Base-by-base conservation (phyloP, 2,888 invertebrate genomes). In the Conchocele bisecta region DNA sequence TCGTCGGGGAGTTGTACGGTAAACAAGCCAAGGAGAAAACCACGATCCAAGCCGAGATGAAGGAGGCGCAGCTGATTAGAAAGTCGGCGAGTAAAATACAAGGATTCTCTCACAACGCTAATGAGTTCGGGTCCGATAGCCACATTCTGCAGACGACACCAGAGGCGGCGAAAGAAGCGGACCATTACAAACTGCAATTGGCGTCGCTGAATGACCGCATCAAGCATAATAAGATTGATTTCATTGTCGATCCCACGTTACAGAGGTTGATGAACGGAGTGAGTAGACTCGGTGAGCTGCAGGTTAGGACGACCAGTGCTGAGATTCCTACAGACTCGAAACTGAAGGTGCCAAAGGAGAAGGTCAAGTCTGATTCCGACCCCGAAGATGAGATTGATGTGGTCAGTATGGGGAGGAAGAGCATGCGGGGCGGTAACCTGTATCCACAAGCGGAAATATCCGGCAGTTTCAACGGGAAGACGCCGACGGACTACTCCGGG, bases 41-140 rank as follows among this genome's bases (percentile, higher is more conserved):
- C 1, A 63, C 50, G 9, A 61, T 79, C 15, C 66, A 69, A 24
- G 22, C 57, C 0, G 75, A 81, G 13, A 73, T 76, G 11, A 68
- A 70, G 42, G 79, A 79, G 33, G 72, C 71, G 2, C 76, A 81
- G 37, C 46, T 73, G n/a, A 44, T 79, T 5, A 58, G 69, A 28
- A 79, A 78, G 35, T 74, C 79, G 2, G 56, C 76, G 15, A 53
- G 71, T 13, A 79, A 81, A 50, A 39, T 78, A 0, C 58, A 72
- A 11, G 66, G 58, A 9, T 44, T 79, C 15, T 46, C 68, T 6
- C 60, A 69, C 29, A 70, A 59, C 20, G 59, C 75, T 5, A 56
- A 63, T 9, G 68, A 69, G 39, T 64, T 64, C 39, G 79, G 78
- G n/a, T 67, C 65, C 11, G 81, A 79, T 22, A 72, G 70, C 42